These are phyloP conservation scores for Antechinus stuartii DNA, from an alignment of 2,113 vertebrate genomes.

Conservation along the genomic window DNA sequence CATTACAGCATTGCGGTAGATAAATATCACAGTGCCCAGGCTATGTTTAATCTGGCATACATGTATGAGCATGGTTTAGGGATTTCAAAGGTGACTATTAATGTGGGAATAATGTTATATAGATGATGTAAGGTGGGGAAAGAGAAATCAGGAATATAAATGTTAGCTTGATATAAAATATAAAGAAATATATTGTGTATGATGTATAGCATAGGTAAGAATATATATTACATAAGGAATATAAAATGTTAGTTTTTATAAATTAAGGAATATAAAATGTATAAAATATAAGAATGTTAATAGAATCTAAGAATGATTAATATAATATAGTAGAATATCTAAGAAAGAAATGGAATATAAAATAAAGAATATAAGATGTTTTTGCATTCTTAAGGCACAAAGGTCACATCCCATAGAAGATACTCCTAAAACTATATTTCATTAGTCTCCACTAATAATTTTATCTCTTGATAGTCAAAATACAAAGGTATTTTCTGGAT, in stretches of 20 bases:
- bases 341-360: neutral
- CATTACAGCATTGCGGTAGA: constrained; percentile 79
- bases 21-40: constrained; percentile 77
- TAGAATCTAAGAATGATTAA: too few species aligned
- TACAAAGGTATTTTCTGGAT: neutral
- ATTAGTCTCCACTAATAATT: neutral
- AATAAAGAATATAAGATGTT: neutral
- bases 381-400: neutral
- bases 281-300: neutral
- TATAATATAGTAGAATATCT: too few species aligned
- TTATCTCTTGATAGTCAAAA: neutral
- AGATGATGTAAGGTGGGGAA: neutral
- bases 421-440: neutral
- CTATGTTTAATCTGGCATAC: constrained; percentile 83
- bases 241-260: too few species aligned
- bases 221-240: too few species aligned
- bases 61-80: constrained; percentile 82
- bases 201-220: too few species aligned
- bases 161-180: neutral
- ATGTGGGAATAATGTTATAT: neutral
- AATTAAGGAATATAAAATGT: neutral
- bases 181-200: neutral
- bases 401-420: neutral
- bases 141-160: neutral
- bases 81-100: constrained; percentile 75